A percentile compares a stretch with the other conserved stretches of the same genome.
Evolutionary conservation across 2,888 invertebrate species (phyloP).

Genomic region (Fabriciana adippe): DNA sequence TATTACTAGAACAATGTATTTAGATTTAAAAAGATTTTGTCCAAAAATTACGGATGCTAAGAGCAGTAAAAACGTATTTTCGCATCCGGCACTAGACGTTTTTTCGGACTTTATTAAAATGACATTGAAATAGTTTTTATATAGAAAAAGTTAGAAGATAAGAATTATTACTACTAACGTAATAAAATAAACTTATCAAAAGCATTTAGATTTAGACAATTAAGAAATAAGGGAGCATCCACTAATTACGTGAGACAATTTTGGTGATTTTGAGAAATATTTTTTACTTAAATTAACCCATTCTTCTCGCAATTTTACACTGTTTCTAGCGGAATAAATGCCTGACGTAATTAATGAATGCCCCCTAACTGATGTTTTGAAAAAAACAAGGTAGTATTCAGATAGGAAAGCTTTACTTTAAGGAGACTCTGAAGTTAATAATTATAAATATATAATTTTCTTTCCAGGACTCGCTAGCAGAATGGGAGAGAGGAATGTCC

Average conservation of each 20-base stretch:
- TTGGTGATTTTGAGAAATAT: too few species aligned
- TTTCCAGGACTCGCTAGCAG: slow-evolving; percentile 68
- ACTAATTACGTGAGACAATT: too few species aligned
- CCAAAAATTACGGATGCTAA: neutral
- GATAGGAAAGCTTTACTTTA: neutral
- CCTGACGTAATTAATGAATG: too few species aligned
- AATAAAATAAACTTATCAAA: neutral
- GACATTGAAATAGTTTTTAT: too few species aligned
- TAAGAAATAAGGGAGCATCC: too few species aligned
- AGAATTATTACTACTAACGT: neutral
- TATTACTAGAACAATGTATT: neutral
- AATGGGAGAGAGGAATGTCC: slow-evolving; percentile 65
- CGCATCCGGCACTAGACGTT: neutral
- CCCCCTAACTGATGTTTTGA: neutral
- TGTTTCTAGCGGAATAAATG: too few species aligned
- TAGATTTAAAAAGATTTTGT: slow-evolving; percentile 1
- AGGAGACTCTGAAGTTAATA: neutral
- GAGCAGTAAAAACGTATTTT: neutral
- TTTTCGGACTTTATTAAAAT: too few species aligned
- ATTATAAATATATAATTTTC: neutral
- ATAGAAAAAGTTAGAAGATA: too few species aligned
- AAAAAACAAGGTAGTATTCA: neutral
- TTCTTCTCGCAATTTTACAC: too few species aligned
- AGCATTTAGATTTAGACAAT: too few species aligned
- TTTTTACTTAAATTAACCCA: too few species aligned